Evolutionary conservation across 2,113 vertebrate species (phyloP).

Genomic region (Dendrocopos noguchii): DNA sequence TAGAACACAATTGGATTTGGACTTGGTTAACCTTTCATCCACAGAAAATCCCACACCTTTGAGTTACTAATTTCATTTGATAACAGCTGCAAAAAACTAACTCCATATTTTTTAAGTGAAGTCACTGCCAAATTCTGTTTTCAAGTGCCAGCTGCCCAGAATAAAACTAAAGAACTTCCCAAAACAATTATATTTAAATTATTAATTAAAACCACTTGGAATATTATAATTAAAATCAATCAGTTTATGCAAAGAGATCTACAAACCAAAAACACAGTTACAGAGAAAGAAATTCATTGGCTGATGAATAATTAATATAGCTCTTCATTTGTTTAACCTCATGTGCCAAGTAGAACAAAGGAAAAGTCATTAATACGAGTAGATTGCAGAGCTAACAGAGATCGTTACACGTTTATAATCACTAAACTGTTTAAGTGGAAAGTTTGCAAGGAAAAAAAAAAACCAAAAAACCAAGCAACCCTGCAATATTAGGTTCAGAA

Average conservation of each 20-base stretch:
- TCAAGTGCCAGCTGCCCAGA: not conserved
- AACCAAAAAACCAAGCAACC: not conserved
- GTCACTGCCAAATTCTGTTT: slow-evolving; percentile 26
- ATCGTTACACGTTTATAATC: slow-evolving; percentile 10
- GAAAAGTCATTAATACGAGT: not conserved
- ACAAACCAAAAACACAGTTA: slow-evolving; percentile 14
- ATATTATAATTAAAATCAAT: slow-evolving; percentile 48
- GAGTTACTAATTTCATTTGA: slow-evolving; percentile 15
- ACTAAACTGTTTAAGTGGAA: not conserved
- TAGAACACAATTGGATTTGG: slow-evolving; percentile 17
- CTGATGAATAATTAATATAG: slow-evolving; percentile 58
- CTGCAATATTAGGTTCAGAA: not conserved
- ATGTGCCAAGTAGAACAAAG: not conserved
- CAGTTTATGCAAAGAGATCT: slow-evolving; percentile 39
- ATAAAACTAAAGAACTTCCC: slow-evolving; percentile 15
- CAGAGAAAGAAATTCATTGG: slow-evolving; percentile 2
- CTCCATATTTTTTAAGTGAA: slow-evolving; percentile 17
- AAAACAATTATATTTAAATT: slow-evolving; percentile 39
- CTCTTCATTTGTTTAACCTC: slow-evolving; percentile 54
- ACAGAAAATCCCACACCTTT: not conserved
- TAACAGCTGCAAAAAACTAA: slow-evolving; percentile 27
- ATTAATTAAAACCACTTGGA: slow-evolving; percentile 48
- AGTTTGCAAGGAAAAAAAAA: not conserved
- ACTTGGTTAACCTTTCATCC: not conserved
- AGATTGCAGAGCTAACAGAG: slow-evolving; percentile 1